Percentiles rank a stretch among this genome's conserved stretches.
Conservation (phyloP, 2,797 vertebrate species). For the Rhinogobio ventralis region DNA sequence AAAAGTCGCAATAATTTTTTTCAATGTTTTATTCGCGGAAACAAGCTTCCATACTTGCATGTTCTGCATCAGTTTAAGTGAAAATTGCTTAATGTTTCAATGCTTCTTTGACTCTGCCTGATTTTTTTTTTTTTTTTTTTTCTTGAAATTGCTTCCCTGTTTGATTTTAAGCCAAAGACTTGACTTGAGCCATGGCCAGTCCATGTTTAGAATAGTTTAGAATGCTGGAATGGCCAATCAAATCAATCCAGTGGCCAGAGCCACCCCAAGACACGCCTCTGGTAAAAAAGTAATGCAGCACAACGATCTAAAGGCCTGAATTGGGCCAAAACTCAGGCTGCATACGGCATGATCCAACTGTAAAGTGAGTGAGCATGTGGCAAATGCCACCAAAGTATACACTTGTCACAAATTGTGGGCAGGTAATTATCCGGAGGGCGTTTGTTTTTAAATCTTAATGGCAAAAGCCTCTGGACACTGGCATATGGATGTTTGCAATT, state of each 20-base stretch:
- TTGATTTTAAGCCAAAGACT: background rate
- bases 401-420: slow-evolving; percentile 55
- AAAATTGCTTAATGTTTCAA: background rate
- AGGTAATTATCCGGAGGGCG: slow-evolving; percentile 27
- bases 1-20: too few relatives aligned
- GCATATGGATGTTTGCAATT: slow-evolving; percentile 57
- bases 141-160: background rate
- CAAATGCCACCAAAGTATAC: slow-evolving; percentile 42
- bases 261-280: background rate
- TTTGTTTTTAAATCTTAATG: slow-evolving; percentile 74
- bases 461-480: slow-evolving; percentile 75
- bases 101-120: background rate
- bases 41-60: background rate
- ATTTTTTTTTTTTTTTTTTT: background rate
- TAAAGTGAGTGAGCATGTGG: slow-evolving; percentile 44
- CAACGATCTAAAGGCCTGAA: slow-evolving; percentile 33
- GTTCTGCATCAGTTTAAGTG: background rate
- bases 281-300: slow-evolving; percentile 24
- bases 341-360: slow-evolving; percentile 43
- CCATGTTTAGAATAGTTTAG: background rate
- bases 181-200: background rate
- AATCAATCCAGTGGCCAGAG: background rate
- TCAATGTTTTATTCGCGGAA: too few relatives aligned
- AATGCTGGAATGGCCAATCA: background rate
- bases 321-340: slow-evolving; percentile 11